Evolutionary conservation across 2,888 invertebrate genomes (phyloP).

Genomic region (Clanis bilineata): DNA sequence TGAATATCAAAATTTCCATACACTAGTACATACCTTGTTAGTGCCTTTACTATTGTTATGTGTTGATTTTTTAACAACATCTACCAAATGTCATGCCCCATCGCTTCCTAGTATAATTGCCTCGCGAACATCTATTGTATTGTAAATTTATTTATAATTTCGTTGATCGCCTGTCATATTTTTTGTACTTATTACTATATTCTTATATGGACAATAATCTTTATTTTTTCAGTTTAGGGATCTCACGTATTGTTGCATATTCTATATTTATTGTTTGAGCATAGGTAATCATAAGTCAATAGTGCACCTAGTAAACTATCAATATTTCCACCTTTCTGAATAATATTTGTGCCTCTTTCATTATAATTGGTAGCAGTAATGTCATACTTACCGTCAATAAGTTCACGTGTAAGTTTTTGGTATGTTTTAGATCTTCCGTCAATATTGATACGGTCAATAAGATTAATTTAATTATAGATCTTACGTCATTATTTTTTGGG

Average conservation of each 20-base stretch:
- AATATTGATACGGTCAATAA: too few species aligned
- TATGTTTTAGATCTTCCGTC: too few species aligned
- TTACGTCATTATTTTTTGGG: too few species aligned
- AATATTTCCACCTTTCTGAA: background rate
- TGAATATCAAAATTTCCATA: conserved; percentile 54
- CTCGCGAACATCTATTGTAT: conserved; percentile 26
- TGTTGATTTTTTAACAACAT: conserved; percentile 34
- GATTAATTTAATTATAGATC: too few species aligned
- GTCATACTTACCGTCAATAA: too few species aligned
- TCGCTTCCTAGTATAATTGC: conserved; percentile 33
- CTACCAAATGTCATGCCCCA: conserved; percentile 28
- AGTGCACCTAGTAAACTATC: background rate
- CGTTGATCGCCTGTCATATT: conserved; percentile 26
- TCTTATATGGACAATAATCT: conserved; percentile 7
- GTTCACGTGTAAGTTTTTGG: too few species aligned
- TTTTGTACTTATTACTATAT: conserved; percentile 21
- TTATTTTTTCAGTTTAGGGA: conserved; percentile 20
- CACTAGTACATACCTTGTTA: conserved; percentile 39
- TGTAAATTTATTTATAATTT: conserved; percentile 25
- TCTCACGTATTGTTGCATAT: background rate
- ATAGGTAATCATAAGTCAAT: background rate
- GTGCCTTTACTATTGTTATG: conserved; percentile 35
- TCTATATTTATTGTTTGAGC: background rate
- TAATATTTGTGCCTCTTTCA: background rate
- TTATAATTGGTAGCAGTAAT: too few species aligned